These are phyloP conservation scores for Lamprotornis superbus DNA, from an alignment of 2,113 vertebrate species.

Conservation along the genomic window DNA sequence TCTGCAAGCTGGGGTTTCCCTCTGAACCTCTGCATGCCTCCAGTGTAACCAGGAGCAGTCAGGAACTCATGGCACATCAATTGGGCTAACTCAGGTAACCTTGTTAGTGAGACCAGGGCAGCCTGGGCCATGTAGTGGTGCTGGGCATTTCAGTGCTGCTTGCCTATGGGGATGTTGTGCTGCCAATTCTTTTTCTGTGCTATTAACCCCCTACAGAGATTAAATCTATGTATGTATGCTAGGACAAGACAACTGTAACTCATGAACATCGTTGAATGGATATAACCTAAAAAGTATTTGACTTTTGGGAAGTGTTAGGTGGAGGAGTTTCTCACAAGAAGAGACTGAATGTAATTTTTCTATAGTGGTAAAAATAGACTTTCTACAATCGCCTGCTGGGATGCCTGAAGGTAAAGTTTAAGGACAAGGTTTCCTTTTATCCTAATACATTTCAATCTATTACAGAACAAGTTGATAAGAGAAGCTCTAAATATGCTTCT, in stretches of 20 bases:
- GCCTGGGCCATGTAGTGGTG: not conserved
- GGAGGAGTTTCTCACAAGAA: not conserved
- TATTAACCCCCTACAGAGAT: not conserved
- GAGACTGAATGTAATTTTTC: not conserved
- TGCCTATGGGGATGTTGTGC: not conserved
- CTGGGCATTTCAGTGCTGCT: not conserved
- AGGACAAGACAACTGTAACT: not conserved
- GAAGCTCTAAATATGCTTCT: not conserved
- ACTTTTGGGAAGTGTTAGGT: not conserved
- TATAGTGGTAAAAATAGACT: not conserved
- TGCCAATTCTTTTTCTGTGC: not conserved
- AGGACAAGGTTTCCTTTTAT: slow-evolving; percentile 31
- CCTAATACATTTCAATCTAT: slow-evolving; percentile 22
- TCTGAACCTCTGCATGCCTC: not conserved
- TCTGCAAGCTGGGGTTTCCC: not conserved
- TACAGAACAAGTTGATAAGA: slow-evolving; percentile 6
- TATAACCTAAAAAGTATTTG: not conserved
- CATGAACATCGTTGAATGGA: not conserved
- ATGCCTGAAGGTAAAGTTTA: slow-evolving; percentile 34
- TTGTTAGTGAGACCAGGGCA: not conserved
- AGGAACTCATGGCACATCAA: not conserved
- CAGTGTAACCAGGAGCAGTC: not conserved
- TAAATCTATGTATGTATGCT: not conserved
- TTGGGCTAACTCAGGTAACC: not conserved
- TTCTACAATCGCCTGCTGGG: not conserved